phyloP scores from a whole-genome alignment of 2,113 vertebrate species.

The Nibea albiflora region DNA sequence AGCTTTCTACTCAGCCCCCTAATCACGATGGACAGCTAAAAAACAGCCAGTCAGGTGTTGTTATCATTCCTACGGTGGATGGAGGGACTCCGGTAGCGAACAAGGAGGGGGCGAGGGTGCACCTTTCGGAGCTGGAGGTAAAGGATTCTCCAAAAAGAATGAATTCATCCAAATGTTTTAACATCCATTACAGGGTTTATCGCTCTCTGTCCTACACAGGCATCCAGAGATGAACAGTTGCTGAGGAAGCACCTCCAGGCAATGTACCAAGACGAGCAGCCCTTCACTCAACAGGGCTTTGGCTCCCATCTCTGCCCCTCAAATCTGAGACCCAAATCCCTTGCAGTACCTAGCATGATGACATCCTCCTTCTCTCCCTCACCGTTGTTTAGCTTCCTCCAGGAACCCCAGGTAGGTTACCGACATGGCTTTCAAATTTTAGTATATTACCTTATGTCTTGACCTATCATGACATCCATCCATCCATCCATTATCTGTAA shows the following conservation, averaged over 20 bases:
- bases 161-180: background rate
- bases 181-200: background rate
- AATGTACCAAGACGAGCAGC: constrained; percentile 86
- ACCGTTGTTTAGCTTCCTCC: constrained; percentile 70
- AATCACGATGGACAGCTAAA: constrained; percentile 58
- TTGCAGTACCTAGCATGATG: constrained; percentile 91
- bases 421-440: background rate
- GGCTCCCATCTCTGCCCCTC: constrained; percentile 75
- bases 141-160: constrained; percentile 2
- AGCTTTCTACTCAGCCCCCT: constrained; percentile 56
- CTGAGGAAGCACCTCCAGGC: constrained; percentile 86
- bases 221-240: constrained; percentile 76
- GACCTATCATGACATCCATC: too few species aligned
- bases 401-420: constrained; percentile 83
- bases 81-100: constrained; percentile 78
- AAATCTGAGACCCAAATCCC: constrained; percentile 89
- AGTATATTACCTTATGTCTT: too few species aligned
- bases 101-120: constrained; percentile 84
- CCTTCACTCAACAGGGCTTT: constrained; percentile 82
- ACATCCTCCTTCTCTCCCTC: constrained; percentile 75
- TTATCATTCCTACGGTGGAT: constrained; percentile 90
- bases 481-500: too few species aligned
- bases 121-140: constrained; percentile 83
- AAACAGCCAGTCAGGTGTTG: constrained; percentile 64
- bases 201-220: constrained; percentile 43